Evolutionary conservation across 1,140 invertebrate genomes (phyloP).

Genomic region (Tetranychus cinnabarinus): DNA sequence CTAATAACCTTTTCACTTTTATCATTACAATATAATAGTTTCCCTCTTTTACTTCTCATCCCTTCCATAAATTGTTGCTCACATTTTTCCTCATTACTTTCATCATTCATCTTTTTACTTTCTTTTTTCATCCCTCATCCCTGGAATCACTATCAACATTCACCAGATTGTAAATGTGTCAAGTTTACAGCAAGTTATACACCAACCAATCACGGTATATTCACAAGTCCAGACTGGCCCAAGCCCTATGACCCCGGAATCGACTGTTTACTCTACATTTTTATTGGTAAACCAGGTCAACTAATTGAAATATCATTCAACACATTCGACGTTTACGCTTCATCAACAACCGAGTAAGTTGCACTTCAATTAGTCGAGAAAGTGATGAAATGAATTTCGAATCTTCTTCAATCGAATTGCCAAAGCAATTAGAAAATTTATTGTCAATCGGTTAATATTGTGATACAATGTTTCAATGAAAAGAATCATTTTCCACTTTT

Average conservation of each 20-base stretch:
- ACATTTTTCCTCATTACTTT: too few species aligned
- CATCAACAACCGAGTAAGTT: not conserved
- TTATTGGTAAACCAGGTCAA: conserved; percentile 44
- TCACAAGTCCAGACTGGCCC: conserved; percentile 58
- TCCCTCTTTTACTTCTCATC: too few species aligned
- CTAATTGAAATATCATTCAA: conserved; percentile 58
- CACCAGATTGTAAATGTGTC: conserved; percentile 41
- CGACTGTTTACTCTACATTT: conserved; percentile 63
- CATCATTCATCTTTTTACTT: too few species aligned
- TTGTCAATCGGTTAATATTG: not conserved
- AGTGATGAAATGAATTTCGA: not conserved
- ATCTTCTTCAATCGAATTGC: not conserved
- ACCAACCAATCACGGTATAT: conserved; percentile 47
- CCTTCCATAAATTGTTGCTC: too few species aligned
- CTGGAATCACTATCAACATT: too few species aligned
- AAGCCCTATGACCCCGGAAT: conserved; percentile 42
- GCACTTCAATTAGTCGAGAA: not conserved
- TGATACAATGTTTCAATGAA: not conserved
- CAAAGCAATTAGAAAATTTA: not conserved
- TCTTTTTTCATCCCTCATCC: too few species aligned
- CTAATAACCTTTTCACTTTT: too few species aligned
- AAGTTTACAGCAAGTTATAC: conserved; percentile 44
- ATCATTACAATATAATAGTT: too few species aligned
- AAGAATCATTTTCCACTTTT: not conserved
- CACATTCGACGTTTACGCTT: conserved; percentile 40